Percentiles rank a stretch among this genome's conserved stretches.
Evolutionary conservation across 2,888 invertebrate genomes (phyloP).

Genomic region (Rapana venosa): DNA sequence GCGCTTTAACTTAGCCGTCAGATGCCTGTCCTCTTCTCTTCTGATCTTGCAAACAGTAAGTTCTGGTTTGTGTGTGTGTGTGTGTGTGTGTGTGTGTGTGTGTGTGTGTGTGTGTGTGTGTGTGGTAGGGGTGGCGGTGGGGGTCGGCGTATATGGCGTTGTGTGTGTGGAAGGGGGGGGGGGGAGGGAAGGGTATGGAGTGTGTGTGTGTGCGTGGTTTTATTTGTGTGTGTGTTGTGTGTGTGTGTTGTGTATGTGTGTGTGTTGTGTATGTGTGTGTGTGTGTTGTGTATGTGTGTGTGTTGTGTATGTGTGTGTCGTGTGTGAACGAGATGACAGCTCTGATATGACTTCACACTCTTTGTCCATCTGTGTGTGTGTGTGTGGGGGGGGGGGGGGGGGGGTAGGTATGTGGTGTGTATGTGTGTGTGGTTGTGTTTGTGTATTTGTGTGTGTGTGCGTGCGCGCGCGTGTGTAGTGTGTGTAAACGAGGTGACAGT

Average conservation of each 20-base stretch:
- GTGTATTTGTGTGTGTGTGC: background rate
- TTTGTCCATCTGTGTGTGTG: constrained; percentile 27
- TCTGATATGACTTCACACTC: no score
- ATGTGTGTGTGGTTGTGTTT: background rate
- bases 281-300: background rate
- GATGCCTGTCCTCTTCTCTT: background rate
- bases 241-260: background rate
- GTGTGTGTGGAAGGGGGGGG: background rate
- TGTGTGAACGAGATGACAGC: no score
- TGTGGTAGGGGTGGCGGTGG: background rate
- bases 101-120: constrained; percentile 27
- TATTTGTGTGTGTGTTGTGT: background rate
- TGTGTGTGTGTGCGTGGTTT: background rate
- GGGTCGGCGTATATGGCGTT: background rate
- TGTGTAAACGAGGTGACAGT: no score
- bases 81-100: constrained; percentile 24
- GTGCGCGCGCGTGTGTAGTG: background rate
- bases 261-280: background rate
- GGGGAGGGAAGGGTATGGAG: background rate
- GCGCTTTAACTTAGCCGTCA: background rate
- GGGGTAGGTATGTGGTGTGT: background rate
- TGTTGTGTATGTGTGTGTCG: background rate
- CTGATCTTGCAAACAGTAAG: background rate
- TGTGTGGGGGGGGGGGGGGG: background rate
- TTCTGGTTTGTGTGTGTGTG: constrained; percentile 6